Conservation (phyloP, 2,113 vertebrate species). For the Bujurquina vittata region DNA sequence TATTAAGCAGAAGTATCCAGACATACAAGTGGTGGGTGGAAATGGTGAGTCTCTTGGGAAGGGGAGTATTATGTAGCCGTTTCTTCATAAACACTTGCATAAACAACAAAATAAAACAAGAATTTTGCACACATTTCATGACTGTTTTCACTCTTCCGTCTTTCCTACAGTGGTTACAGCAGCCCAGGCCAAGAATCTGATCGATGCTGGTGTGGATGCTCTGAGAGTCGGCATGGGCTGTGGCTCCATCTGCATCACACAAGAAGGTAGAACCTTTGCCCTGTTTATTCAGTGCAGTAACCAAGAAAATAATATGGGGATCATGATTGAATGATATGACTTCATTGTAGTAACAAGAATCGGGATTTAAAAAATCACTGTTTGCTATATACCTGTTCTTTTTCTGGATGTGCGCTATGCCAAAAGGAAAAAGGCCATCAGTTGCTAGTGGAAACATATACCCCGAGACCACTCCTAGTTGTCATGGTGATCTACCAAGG, state of each 20-base stretch:
- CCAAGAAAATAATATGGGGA: neutral
- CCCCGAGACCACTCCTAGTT: constrained; percentile 52
- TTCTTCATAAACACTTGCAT: neutral
- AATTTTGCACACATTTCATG: neutral
- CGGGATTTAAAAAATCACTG: too few species aligned
- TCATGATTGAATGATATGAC: neutral
- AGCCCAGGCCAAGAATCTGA: constrained; percentile 93
- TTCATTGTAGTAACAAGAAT: neutral
- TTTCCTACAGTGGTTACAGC: constrained; percentile 88
- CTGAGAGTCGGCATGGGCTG: constrained; percentile 94
- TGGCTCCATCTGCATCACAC: constrained; percentile 95
- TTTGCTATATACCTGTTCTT: neutral
- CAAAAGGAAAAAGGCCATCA: neutral
- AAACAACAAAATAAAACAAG: rapidly evolving
- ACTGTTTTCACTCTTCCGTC: rapidly evolving
- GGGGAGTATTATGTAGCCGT: neutral
- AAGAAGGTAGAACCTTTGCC: constrained; percentile 84
- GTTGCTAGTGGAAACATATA: constrained; percentile 24
- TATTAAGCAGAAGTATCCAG: constrained; percentile 90
- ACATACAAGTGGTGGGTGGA: constrained; percentile 90
- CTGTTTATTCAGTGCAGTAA: neutral
- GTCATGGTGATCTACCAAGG: constrained; percentile 67
- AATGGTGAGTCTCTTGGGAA: constrained; percentile 83
- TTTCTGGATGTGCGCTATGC: neutral
- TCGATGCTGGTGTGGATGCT: constrained; percentile 91